Evolutionary conservation across 2,113 vertebrate species (phyloP).

Genomic region (Lophura nycthemera): DNA sequence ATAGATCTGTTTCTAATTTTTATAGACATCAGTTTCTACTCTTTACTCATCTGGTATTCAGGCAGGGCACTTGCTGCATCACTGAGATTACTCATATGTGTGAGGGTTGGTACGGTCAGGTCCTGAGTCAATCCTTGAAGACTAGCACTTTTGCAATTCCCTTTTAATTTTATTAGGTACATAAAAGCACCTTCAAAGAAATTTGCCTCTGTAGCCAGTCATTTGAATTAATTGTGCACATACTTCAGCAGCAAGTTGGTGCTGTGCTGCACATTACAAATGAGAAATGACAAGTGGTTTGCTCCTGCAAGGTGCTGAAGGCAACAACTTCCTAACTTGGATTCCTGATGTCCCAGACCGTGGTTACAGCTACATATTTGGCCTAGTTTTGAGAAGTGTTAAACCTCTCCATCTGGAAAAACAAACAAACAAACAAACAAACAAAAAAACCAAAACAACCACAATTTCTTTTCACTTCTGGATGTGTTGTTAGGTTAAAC

Average conservation of each 20-base stretch:
- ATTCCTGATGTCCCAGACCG: neutral
- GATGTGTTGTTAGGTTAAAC: neutral
- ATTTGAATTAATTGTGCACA: neutral
- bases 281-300: slow-evolving; percentile 9
- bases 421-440: too few relatives aligned
- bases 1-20: slow-evolving; percentile 57
- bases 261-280: neutral
- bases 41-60: slow-evolving; percentile 5
- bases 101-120: neutral
- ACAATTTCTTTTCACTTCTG: neutral
- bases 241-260: neutral
- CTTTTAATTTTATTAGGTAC: neutral
- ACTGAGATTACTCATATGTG: neutral
- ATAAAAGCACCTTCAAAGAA: slow-evolving; percentile 24
- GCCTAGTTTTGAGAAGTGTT: slow-evolving; percentile 10
- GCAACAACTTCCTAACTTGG: neutral
- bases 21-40: neutral
- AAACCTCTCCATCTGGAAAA: fast-evolving
- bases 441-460: too few relatives aligned
- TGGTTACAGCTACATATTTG: neutral
- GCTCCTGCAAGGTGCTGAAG: slow-evolving; percentile 37
- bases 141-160: neutral
- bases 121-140: neutral
- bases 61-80: neutral
- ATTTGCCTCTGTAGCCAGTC: neutral